Evolutionary conservation across 2,888 invertebrate species (phyloP), one percentile per base, ranked within the genome.

Genomic region (Drosophila emarginata): DNA sequence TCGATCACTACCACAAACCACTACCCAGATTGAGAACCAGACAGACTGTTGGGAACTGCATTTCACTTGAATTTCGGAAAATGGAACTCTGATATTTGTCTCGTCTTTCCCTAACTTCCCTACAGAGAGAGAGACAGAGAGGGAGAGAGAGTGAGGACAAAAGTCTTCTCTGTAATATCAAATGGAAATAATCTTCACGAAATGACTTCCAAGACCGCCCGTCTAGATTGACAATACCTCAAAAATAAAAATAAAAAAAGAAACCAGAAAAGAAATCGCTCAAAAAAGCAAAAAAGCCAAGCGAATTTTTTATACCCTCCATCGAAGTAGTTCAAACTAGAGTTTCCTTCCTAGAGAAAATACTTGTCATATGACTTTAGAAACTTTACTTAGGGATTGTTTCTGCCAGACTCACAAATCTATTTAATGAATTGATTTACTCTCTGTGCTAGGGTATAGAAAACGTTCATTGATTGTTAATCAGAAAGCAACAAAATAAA

Each of bases 181-280:
- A 79, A 59, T 57, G 57, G 61, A 70, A 56, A 57, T 70, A 56
- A 77, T 77, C 77, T 65, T 18, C 21, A 77, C 80, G 80, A 79
- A 77, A 26, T 77, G 74, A 77, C 74, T 68, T 76, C 52, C 67
- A 67, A 28, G 52, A 61, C 58, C 21, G 66, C 14, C 51, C 11
- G 56, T 32, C 40, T 36, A 63, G 32, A 54, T 36, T 54, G 54
- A 54, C 54, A 54, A 54, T 54, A 54, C 45, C 5, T 45, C 45
- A 45, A 45, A 45, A 18, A 45, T 18, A 2, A 9, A 11, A 18
- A 9, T 1, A 21, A 9, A 32, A 32, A 11, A 32, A 32, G 9
- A 28, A 28, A 28, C 28, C 28, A 32, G 9, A 18, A 45, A 45
- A 18, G 11, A 4, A 21, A 45, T 32, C 32, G 11, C 11, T 32